These are phyloP conservation scores for Nanorana parkeri DNA, from an alignment of 2,113 vertebrate genomes.

Conservation along the genomic window DNA sequence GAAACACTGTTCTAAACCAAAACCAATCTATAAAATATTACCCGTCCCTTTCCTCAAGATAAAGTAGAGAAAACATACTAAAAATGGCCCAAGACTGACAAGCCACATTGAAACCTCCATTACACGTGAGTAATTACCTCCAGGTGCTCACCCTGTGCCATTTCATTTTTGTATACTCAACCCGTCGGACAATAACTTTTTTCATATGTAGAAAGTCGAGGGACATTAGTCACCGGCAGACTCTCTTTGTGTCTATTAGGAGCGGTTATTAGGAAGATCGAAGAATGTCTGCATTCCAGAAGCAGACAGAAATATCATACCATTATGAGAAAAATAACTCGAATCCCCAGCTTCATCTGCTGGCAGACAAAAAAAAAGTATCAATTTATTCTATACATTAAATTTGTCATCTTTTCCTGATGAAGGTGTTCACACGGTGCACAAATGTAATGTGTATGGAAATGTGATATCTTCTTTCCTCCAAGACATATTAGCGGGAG, in stretches of 20 bases:
- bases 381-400: slow-evolving; percentile 51
- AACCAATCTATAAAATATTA: not conserved
- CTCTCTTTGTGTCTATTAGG: slow-evolving; percentile 46
- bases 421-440: slow-evolving; percentile 52
- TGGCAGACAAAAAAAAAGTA: slow-evolving; percentile 20
- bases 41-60: not conserved
- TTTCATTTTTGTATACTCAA: slow-evolving; percentile 29
- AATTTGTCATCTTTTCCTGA: slow-evolving; percentile 54
- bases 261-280: slow-evolving; percentile 48
- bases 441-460: slow-evolving; percentile 49
- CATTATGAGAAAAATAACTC: slow-evolving; percentile 36
- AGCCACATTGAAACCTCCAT: not conserved
- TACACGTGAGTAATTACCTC: slow-evolving; percentile 36
- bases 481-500: slow-evolving; percentile 49
- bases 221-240: slow-evolving; percentile 26
- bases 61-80: not conserved
- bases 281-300: slow-evolving; percentile 50
- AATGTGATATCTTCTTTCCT: slow-evolving; percentile 52
- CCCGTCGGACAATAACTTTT: slow-evolving; percentile 39
- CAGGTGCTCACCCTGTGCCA: slow-evolving; percentile 46
- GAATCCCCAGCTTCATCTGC: slow-evolving; percentile 38
- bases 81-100: slow-evolving; percentile 10
- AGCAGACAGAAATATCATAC: slow-evolving; percentile 46
- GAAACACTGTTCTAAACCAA: too few species aligned
- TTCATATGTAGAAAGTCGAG: slow-evolving; percentile 24